Conservation (phyloP, 1,140 invertebrate genomes). For the Saccostrea cuccullata region DNA sequence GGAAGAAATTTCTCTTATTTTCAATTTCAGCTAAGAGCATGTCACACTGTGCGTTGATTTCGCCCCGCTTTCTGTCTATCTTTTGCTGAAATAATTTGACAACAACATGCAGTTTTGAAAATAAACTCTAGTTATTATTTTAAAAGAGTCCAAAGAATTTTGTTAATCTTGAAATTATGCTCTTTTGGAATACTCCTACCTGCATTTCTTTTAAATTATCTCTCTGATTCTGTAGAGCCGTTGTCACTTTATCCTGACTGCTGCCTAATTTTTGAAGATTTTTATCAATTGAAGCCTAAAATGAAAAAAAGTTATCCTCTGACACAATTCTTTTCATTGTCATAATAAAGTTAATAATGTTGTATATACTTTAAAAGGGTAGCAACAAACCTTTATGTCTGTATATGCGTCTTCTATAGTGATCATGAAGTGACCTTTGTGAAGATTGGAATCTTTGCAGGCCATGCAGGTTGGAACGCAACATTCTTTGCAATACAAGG, state of each 20-base stretch:
- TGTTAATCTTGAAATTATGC: no score
- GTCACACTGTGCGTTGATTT: slow-evolving; percentile 73
- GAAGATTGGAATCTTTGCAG: slow-evolving; percentile 59
- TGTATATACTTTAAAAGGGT: neutral
- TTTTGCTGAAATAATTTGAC: slow-evolving; percentile 57
- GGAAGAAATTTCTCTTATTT: slow-evolving; percentile 72
- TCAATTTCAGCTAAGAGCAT: slow-evolving; percentile 71
- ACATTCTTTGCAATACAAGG: slow-evolving; percentile 67
- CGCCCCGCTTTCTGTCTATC: slow-evolving; percentile 61
- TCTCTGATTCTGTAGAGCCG: slow-evolving; percentile 57
- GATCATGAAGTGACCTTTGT: slow-evolving; percentile 62
- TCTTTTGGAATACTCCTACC: slow-evolving; percentile 43
- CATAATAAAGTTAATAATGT: neutral
- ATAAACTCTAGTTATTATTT: neutral
- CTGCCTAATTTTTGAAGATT: slow-evolving; percentile 54
- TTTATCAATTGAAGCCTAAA: slow-evolving; percentile 52
- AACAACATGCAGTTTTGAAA: neutral
- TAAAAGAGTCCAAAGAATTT: no score
- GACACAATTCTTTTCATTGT: neutral
- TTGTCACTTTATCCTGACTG: slow-evolving; percentile 56
- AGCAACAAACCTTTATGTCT: slow-evolving; percentile 60
- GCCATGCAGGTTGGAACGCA: slow-evolving; percentile 60
- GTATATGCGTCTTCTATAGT: slow-evolving; percentile 65
- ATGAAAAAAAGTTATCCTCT: neutral
- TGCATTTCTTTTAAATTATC: slow-evolving; percentile 66